Evolutionary conservation across 2,888 invertebrate species (phyloP).

Genomic region (Cryptocheilus praepositus): DNA sequence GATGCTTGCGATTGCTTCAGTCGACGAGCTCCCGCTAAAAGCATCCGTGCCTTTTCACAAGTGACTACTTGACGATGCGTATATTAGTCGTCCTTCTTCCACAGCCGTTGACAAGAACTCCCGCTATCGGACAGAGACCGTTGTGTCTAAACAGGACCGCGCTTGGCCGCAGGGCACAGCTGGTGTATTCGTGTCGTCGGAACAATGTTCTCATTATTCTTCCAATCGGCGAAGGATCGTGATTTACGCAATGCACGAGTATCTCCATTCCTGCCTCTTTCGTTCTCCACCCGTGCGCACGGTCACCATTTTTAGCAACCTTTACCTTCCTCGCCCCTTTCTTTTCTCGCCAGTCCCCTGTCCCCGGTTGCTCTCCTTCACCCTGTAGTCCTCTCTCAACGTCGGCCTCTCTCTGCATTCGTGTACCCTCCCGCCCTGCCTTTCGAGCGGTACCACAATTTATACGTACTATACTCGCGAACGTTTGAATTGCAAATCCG

Average conservation of each 20-base stretch:
- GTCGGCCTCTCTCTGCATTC: background rate
- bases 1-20: too few species aligned
- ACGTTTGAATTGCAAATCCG: slow-evolving; percentile 70
- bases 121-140: background rate
- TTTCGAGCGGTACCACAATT: slow-evolving; percentile 67
- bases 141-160: slow-evolving; percentile 2
- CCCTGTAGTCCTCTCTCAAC: too few species aligned
- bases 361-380: too few species aligned
- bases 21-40: too few species aligned
- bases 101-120: background rate
- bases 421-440: slow-evolving; percentile 1
- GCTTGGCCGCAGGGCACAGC: slow-evolving; percentile 24
- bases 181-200: slow-evolving; percentile 38
- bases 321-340: background rate
- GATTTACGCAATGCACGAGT: slow-evolving; percentile 34
- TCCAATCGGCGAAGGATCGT: slow-evolving; percentile 57
- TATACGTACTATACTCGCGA: slow-evolving; percentile 62
- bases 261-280: background rate
- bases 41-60: too few species aligned
- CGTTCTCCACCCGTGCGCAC: background rate
- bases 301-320: too few species aligned
- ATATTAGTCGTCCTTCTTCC: too few species aligned
- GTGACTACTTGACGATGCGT: too few species aligned
- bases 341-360: too few species aligned
- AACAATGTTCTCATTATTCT: slow-evolving; percentile 69